These are phyloP conservation scores for Hipposideros armiger DNA, from an alignment of 2,113 vertebrate genomes.

Conservation along the genomic window DNA sequence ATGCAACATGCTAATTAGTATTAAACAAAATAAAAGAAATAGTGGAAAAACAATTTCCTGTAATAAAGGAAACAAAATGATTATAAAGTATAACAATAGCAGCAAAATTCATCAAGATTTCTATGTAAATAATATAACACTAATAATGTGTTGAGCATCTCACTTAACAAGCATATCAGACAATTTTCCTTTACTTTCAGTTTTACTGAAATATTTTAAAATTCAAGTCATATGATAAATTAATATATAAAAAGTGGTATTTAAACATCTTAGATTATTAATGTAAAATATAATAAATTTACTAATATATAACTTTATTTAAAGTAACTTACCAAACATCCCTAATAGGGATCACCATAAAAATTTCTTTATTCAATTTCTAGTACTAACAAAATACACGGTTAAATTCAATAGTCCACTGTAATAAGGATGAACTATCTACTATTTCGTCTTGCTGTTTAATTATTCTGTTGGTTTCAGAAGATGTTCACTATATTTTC, in stretches of 20 bases:
- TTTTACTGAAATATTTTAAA: slow-evolving; percentile 45
- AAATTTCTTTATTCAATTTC: slow-evolving; percentile 44
- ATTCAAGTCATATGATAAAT: slow-evolving; percentile 39
- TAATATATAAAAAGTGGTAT: not conserved
- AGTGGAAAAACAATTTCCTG: slow-evolving; percentile 90
- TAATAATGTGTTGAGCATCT: not conserved
- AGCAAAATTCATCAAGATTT: slow-evolving; percentile 41
- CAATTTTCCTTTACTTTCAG: not conserved
- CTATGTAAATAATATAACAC: not conserved
- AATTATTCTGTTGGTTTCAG: not conserved
- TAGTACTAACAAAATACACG: not conserved
- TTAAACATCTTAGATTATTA: slow-evolving; percentile 29
- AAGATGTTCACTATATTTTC: not conserved
- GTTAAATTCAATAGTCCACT: not conserved
- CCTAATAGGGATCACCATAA: not conserved
- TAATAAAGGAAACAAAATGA: not conserved
- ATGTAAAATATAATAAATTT: not conserved
- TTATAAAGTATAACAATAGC: rapidly evolving
- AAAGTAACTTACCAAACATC: slow-evolving; percentile 33
- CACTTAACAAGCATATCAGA: not conserved
- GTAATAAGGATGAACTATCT: not conserved
- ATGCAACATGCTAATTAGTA: slow-evolving; percentile 90
- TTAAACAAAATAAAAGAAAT: slow-evolving; percentile 90
- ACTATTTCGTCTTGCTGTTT: slow-evolving; percentile 16
- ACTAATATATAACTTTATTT: not conserved